These are phyloP conservation scores for Perithous albicinctus DNA, from an alignment of 2,888 invertebrate genomes.

Conservation along the genomic window DNA sequence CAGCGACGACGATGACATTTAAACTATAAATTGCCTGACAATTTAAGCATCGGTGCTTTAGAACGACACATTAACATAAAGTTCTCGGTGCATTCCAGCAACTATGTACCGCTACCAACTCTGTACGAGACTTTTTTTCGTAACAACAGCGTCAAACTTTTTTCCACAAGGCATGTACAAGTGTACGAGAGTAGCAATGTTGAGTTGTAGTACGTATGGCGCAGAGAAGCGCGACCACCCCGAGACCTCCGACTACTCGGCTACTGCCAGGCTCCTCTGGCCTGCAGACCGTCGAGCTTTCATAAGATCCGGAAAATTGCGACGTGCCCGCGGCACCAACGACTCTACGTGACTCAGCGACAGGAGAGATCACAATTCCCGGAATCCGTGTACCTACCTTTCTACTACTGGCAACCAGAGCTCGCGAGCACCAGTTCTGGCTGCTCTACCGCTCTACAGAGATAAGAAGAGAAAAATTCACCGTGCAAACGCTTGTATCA, in stretches of 20 bases:
- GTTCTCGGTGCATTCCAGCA: background rate
- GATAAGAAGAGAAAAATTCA: conserved; percentile 54
- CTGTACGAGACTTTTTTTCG: conserved; percentile 16
- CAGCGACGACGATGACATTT: background rate
- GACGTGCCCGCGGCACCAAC: conserved; percentile 68
- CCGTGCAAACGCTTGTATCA: conserved; percentile 32
- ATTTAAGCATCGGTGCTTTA: background rate
- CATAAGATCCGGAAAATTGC: conserved; percentile 68
- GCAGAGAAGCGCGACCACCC: background rate
- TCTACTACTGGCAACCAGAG: conserved; percentile 31
- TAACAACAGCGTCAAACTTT: conserved; percentile 55
- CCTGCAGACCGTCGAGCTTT: conserved; percentile 55
- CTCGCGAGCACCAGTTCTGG: conserved; percentile 44
- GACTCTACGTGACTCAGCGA: conserved; percentile 67
- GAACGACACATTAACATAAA: background rate
- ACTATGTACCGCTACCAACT: background rate
- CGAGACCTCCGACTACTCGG: background rate
- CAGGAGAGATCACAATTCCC: conserved; percentile 66
- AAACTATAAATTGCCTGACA: background rate
- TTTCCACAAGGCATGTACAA: background rate
- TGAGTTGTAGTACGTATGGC: background rate
- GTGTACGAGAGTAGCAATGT: conserved; percentile 33
- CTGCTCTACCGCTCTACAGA: background rate
- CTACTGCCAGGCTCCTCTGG: background rate
- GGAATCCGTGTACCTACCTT: conserved; percentile 60